phyloP scores from a whole-genome alignment of 2,888 invertebrate genomes.

The Tetragnatha montana region DNA sequence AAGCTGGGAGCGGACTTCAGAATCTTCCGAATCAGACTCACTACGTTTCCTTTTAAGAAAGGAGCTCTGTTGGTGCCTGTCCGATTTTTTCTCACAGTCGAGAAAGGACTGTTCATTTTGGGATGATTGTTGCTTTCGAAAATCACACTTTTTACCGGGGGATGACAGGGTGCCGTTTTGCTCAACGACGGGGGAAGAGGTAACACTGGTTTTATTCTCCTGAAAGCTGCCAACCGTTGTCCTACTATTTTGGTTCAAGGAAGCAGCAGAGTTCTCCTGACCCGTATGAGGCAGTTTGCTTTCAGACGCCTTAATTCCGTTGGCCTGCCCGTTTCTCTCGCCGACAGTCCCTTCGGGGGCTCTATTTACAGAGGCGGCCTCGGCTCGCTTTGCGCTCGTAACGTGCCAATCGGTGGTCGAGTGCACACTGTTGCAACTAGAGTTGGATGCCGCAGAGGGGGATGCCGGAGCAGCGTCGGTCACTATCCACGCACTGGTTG shows the following conservation, averaged over 20 bases:
- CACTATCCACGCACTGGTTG: slow-evolving; percentile 75
- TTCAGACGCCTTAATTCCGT: not conserved
- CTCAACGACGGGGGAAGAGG: not conserved
- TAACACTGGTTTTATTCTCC: slow-evolving; percentile 23
- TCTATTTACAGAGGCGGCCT: slow-evolving; percentile 21
- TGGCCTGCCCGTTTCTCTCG: slow-evolving; percentile 10
- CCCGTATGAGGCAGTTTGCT: not conserved
- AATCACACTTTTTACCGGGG: slow-evolving; percentile 54
- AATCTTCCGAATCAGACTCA: slow-evolving; percentile 46
- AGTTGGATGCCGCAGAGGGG: slow-evolving; percentile 75
- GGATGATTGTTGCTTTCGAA: slow-evolving; percentile 52
- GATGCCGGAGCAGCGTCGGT: slow-evolving; percentile 74
- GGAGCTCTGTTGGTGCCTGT: slow-evolving; percentile 32
- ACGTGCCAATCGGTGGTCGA: slow-evolving; percentile 76
- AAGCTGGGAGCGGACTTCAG: slow-evolving; percentile 40
- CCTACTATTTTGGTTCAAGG: not conserved
- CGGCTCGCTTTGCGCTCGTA: slow-evolving; percentile 35
- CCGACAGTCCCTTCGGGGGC: not conserved
- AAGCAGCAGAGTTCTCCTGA: not conserved
- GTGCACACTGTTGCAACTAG: slow-evolving; percentile 75
- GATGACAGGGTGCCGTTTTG: not conserved
- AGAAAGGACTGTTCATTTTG: slow-evolving; percentile 50
- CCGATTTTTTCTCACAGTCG: slow-evolving; percentile 11
- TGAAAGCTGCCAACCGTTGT: slow-evolving; percentile 18
- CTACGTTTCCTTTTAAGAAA: slow-evolving; percentile 61